Conservation (phyloP, 1,140 invertebrate genomes). For the Drepana arcuata region DNA sequence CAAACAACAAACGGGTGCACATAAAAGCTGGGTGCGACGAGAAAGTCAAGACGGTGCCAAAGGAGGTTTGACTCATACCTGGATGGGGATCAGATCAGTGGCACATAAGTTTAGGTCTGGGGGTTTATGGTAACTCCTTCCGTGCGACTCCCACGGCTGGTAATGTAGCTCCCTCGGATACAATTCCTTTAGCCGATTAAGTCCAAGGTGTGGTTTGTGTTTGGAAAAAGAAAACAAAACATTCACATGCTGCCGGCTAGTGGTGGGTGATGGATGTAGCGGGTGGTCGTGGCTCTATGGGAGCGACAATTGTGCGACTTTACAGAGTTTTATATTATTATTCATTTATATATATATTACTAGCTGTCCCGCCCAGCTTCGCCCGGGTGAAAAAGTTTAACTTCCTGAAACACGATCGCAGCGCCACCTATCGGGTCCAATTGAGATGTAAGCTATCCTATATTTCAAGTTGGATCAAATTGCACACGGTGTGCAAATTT, state of each 20-base stretch:
- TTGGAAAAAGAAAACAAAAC: constrained; percentile 68
- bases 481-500: no score
- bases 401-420: no score
- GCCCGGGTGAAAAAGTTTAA: no score
- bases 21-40: constrained; percentile 54
- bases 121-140: constrained; percentile 67
- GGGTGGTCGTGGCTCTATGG: constrained; percentile 29
- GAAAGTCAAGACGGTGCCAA: constrained; percentile 38
- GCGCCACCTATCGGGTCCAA: no score
- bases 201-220: constrained; percentile 67
- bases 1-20: constrained; percentile 48
- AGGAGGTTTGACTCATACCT: constrained; percentile 73
- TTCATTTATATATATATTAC: no score
- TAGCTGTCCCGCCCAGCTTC: no score
- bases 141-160: constrained; percentile 58
- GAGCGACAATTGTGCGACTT: constrained; percentile 40
- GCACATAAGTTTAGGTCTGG: constrained; percentile 67
- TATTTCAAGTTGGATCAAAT: no score
- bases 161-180: constrained; percentile 65
- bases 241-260: constrained; percentile 69
- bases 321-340: no score
- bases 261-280: constrained; percentile 62
- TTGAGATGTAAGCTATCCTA: no score
- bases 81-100: constrained; percentile 80
- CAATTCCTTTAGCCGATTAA: constrained; percentile 62